phyloP scores from a whole-genome alignment of 1,140 invertebrate species.

The Teleogryllus occipitalis region DNA sequence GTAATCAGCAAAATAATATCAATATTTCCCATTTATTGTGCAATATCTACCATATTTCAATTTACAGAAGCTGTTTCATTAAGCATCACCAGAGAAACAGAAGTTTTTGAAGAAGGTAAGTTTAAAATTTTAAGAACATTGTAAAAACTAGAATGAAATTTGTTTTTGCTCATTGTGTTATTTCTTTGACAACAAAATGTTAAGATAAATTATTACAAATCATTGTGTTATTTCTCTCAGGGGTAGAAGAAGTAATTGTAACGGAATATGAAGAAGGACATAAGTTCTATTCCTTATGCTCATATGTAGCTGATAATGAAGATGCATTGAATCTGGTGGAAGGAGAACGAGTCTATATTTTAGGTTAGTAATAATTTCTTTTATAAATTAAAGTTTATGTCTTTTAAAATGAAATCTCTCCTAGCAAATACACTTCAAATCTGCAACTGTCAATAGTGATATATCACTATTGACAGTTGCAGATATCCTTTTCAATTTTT shows the following conservation, averaged over 20 bases:
- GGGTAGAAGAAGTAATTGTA: conserved; percentile 29
- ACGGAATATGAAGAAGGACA: conserved; percentile 57
- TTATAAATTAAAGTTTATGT: neutral
- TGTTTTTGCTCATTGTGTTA: neutral
- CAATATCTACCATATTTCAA: neutral
- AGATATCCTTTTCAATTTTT: too few relatives aligned
- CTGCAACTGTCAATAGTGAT: neutral
- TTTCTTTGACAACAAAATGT: neutral
- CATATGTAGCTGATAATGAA: conserved; percentile 78
- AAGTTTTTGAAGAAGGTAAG: conserved; percentile 42
- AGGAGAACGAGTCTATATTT: conserved; percentile 78
- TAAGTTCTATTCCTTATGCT: conserved; percentile 71
- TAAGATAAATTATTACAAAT: neutral
- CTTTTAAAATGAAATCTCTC: too few relatives aligned
- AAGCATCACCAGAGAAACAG: conserved; percentile 47
- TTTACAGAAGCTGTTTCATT: conserved; percentile 47
- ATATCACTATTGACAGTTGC: too few relatives aligned
- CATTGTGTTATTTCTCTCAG: conserved; percentile 23
- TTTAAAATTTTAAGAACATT: neutral
- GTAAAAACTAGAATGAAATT: neutral
- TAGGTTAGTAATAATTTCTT: conserved; percentile 46
- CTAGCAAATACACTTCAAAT: neutral
- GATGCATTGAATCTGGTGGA: conserved; percentile 82
- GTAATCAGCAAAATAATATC: too few relatives aligned
- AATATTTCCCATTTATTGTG: too few relatives aligned